A percentile compares a stretch with the other conserved stretches of the same genome.
phyloP scores from a whole-genome alignment of 2,888 invertebrate genomes.

The Podabrus alpinus region DNA sequence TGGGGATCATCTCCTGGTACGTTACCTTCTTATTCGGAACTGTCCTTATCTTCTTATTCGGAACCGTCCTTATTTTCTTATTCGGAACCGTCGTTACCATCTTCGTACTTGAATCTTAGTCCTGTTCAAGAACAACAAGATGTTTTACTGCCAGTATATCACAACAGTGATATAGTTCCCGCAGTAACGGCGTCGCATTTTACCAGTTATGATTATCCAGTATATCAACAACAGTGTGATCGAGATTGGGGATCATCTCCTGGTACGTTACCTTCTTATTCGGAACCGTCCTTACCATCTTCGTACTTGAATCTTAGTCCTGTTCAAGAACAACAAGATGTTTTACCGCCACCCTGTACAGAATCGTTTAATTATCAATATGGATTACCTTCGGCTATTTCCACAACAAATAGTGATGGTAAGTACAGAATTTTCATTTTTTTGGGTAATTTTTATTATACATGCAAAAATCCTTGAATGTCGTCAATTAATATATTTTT shows the following conservation, averaged over 20 bases:
- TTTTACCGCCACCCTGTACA: slow-evolving; percentile 50
- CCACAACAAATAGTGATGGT: slow-evolving; percentile 52
- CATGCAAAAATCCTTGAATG: slow-evolving; percentile 29
- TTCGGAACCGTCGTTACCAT: slow-evolving; percentile 43
- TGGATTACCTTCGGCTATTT: slow-evolving; percentile 44
- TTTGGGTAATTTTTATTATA: neutral
- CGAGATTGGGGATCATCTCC: slow-evolving; percentile 47
- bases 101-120: slow-evolving; percentile 52
- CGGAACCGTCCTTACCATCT: slow-evolving; percentile 43
- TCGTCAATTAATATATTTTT: slow-evolving; percentile 42
- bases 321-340: slow-evolving; percentile 46
- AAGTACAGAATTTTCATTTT: slow-evolving; percentile 37
- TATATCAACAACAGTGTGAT: slow-evolving; percentile 50
- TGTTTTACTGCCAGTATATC: slow-evolving; percentile 48
- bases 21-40: slow-evolving; percentile 48
- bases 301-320: slow-evolving; percentile 54
- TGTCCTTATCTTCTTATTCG: too few species aligned
- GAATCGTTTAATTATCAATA: slow-evolving; percentile 53
- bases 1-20: slow-evolving; percentile 45
- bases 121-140: slow-evolving; percentile 49
- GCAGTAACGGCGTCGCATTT: slow-evolving; percentile 45
- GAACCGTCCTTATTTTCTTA: slow-evolving; percentile 50
- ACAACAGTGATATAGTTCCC: too few species aligned
- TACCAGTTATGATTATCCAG: slow-evolving; percentile 50
- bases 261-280: slow-evolving; percentile 46